These are phyloP conservation scores for Scortum barcoo DNA, from an alignment of 2,113 vertebrate species.

Conservation along the genomic window DNA sequence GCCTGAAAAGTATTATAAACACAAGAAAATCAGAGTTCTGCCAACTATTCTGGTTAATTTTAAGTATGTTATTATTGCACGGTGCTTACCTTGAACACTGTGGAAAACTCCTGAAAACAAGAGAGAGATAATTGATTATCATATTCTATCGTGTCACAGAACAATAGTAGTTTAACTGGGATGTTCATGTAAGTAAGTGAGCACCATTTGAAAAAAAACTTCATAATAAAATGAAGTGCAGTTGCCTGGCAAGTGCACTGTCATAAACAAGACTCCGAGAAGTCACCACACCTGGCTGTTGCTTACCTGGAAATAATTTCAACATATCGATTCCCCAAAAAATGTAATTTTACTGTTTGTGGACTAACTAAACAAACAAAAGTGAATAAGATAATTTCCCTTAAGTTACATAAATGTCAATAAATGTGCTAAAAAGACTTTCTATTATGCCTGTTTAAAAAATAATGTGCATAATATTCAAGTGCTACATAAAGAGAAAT, in stretches of 20 bases:
- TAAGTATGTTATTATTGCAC: background rate
- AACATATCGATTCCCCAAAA: too few species aligned
- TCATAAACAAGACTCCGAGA: background rate
- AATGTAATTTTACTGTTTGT: too few species aligned
- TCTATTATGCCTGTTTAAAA: background rate
- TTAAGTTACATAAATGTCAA: background rate
- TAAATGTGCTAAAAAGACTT: background rate
- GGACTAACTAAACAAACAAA: background rate
- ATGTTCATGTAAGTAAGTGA: background rate
- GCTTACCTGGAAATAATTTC: background rate
- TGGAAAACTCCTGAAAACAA: slow-evolving; percentile 63
- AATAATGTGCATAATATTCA: background rate
- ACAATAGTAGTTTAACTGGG: background rate
- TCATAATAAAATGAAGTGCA: too few species aligned
- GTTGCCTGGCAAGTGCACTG: too few species aligned
- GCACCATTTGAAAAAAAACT: too few species aligned
- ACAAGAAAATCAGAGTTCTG: background rate
- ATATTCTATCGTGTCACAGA: background rate
- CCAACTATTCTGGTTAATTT: background rate
- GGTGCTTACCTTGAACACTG: slow-evolving; percentile 63
- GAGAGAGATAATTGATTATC: background rate
- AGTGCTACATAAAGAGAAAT: background rate
- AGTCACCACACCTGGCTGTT: too few species aligned
- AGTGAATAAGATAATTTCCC: background rate
- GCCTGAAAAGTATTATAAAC: slow-evolving; percentile 46